Evolutionary conservation across 2,113 vertebrate species (phyloP), one percentile per base, ranked within the genome.

Genomic region (Aspiorhynchus laticeps): DNA sequence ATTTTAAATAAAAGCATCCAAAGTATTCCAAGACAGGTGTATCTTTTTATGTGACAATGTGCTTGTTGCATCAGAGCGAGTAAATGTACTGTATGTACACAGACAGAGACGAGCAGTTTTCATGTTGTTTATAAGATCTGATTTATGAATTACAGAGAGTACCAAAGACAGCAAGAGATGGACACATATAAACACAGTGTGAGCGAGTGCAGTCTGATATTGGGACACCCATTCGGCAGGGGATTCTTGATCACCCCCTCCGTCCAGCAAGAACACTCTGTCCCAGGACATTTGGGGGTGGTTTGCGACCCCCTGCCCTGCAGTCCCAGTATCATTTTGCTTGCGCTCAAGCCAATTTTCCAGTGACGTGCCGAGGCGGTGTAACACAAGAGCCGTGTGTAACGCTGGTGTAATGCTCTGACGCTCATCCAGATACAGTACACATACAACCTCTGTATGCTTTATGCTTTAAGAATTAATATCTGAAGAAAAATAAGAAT

Each of bases 221-320:
- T 28, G 1, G 26, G 11, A 8, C 28, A 56, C 48, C 78, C 8
- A 61, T 24, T 76, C 24, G 7, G 74, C n/a, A 51, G 41, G 26
- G 26, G 43, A 31, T 0, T 41, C 75, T 51, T 31, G 24, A 28
- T n/a, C 9, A 74, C 71, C 84, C 84, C 86, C 79, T 14, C 36
- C n/a, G 26, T 71, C 56, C n/a, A 46, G 24, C 21, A 88, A 89
- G 94, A 90, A 95, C 95, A 95, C 90, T 91, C 90, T 95, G 94
- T 94, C 91, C 94, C 88, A 83, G 87, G 90, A 90, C 86, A 89
- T 87, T 80, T 31, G 5, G 51, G 73, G 69, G 43, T 86, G 31
- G 86, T 88, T 88, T 88, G 83, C 87, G 89, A 88, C 88, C 89
- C 85, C 86, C 77, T 85, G 46, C 80, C 77, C 86, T 85, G 38